A percentile compares a stretch with the other conserved stretches of the same genome.
phyloP scores from a whole-genome alignment of 2,113 vertebrate species.

The human (Homo sapiens) region DNA sequence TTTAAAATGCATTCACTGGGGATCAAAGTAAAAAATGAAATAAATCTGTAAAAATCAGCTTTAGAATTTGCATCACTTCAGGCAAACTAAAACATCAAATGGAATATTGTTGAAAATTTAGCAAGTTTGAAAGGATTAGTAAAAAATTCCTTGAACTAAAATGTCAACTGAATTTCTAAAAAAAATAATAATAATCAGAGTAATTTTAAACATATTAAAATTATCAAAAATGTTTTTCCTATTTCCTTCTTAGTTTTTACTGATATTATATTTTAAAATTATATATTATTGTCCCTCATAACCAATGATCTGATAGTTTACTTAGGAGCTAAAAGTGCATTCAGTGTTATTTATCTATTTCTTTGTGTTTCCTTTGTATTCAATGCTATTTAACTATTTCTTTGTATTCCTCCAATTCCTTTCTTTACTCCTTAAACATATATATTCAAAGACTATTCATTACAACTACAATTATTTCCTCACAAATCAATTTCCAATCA shows the following conservation, averaged over 20 bases:
- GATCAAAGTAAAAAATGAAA: slow-evolving; percentile 50
- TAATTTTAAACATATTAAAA: slow-evolving; percentile 21
- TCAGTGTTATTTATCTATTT: not conserved
- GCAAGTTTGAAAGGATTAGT: slow-evolving; percentile 51
- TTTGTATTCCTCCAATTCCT: not conserved
- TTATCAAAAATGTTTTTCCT: not conserved
- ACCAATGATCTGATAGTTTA: not conserved
- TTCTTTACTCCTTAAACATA: not conserved
- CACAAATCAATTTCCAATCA: not conserved
- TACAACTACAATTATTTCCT: not conserved
- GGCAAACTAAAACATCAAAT: slow-evolving; percentile 14
- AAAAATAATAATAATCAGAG: slow-evolving; percentile 12
- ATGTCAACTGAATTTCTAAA: slow-evolving; percentile 33
- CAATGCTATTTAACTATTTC: not conserved
- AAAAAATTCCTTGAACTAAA: not conserved
- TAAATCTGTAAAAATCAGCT: slow-evolving; percentile 39
- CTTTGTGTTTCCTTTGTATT: not conserved
- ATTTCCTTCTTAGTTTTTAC: not conserved
- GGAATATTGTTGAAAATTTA: slow-evolving; percentile 29
- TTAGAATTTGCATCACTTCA: slow-evolving; percentile 36
- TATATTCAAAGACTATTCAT: not conserved
- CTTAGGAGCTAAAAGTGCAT: not conserved
- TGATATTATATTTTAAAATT: not conserved
- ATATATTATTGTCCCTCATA: not conserved
- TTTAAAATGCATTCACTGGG: not conserved